Evolutionary conservation across 2,888 invertebrate genomes (phyloP).

Genomic region (Strigamia transsilvanica): DNA sequence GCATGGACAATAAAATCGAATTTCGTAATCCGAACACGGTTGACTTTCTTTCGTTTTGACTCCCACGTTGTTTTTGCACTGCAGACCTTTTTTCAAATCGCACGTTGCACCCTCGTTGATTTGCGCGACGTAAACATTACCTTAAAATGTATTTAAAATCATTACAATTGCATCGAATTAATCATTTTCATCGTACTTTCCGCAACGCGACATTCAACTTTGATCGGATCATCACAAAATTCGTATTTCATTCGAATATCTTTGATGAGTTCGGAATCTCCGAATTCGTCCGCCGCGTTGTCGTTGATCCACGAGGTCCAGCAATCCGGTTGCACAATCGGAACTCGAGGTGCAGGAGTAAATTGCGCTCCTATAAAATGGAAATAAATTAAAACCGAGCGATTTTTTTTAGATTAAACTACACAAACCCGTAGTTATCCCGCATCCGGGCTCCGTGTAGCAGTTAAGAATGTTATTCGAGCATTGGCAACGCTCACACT

Average conservation of each 20-base stretch:
- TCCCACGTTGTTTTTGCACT: conserved; percentile 59
- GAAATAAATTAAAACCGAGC: conserved; percentile 46
- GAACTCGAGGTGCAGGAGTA: not conserved
- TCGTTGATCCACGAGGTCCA: conserved; percentile 63
- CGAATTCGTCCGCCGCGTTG: conserved; percentile 55
- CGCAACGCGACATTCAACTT: conserved; percentile 57
- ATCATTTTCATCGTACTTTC: conserved; percentile 54
- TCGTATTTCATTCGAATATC: conserved; percentile 55
- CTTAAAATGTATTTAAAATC: not conserved
- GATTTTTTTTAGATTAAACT: not conserved
- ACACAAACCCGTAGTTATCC: not conserved
- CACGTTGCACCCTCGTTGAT: conserved; percentile 58
- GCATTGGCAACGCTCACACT: conserved; percentile 81
- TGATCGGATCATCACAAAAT: conserved; percentile 58
- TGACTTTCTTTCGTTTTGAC: conserved; percentile 54
- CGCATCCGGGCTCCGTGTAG: conserved; percentile 52
- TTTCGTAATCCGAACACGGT: conserved; percentile 61
- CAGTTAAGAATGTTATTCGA: conserved; percentile 79
- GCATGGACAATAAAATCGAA: conserved; percentile 62
- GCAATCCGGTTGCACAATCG: conserved; percentile 59
- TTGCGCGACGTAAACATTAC: not conserved
- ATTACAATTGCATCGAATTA: not conserved
- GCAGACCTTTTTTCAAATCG: conserved; percentile 60
- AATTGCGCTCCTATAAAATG: not conserved
- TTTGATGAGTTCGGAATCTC: conserved; percentile 59